Conservation (phyloP, 2,113 vertebrate genomes). For the Siphamia tubifer region DNA sequence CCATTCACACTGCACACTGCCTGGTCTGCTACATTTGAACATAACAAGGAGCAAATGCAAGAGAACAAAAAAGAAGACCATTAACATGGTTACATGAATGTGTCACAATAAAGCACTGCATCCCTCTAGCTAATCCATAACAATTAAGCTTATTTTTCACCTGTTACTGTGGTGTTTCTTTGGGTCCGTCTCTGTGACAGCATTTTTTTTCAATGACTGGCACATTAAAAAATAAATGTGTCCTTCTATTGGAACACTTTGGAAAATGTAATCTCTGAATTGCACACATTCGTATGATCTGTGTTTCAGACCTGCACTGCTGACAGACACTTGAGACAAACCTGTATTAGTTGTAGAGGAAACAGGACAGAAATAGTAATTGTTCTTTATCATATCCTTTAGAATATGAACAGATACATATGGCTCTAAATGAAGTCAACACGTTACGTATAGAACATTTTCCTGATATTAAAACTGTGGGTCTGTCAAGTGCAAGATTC, state of each 20-base stretch:
- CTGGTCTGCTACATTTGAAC: neutral
- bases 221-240: slow-evolving; percentile 16
- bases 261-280: slow-evolving; percentile 1
- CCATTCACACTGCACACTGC: slow-evolving; percentile 11
- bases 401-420: too few relatives aligned
- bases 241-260: neutral
- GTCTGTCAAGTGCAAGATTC: neutral
- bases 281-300: too few relatives aligned
- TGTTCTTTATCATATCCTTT: neutral
- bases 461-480: neutral
- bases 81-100: slow-evolving; percentile 23
- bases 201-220: neutral
- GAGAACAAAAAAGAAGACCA: slow-evolving; percentile 3
- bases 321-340: neutral
- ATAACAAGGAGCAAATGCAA: neutral
- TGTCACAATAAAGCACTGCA: slow-evolving; percentile 21
- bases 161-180: slow-evolving; percentile 10
- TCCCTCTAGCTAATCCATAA: slow-evolving; percentile 9
- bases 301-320: too few relatives aligned
- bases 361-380: neutral
- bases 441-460: neutral
- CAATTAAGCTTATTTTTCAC: slow-evolving; percentile 22
- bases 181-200: slow-evolving; percentile 2
- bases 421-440: neutral
- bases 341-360: neutral